phyloP scores from a whole-genome alignment of 2,888 invertebrate species.

The Leucophora obtusa region DNA sequence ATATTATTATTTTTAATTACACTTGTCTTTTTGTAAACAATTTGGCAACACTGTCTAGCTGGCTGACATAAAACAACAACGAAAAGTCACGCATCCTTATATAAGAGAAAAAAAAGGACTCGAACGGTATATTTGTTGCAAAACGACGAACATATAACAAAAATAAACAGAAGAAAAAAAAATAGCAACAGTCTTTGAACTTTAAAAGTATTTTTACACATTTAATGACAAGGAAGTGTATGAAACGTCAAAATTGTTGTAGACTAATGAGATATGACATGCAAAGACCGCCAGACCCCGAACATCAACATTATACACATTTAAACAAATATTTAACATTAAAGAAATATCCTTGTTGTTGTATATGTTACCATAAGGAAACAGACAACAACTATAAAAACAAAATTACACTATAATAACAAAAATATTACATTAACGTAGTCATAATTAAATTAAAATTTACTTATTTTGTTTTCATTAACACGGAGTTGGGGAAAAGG shows the following conservation, averaged over 20 bases:
- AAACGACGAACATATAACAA: constrained; percentile 13
- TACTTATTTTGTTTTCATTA: constrained; percentile 47
- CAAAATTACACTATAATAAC: constrained; percentile 30
- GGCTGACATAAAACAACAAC: not conserved
- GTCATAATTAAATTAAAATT: constrained; percentile 64
- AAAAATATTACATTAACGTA: constrained; percentile 42
- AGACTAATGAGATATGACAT: constrained; percentile 58
- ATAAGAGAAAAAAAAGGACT: not conserved
- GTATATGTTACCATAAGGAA: constrained; percentile 1
- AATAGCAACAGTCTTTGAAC: constrained; percentile 31
- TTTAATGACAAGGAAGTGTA: constrained; percentile 42
- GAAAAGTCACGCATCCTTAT: not conserved
- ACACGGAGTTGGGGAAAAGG: not conserved
- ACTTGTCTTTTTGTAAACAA: constrained; percentile 28
- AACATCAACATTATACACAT: constrained; percentile 9
- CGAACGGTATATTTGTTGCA: not conserved
- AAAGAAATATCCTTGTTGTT: not conserved
- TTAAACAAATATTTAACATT: constrained; percentile 7
- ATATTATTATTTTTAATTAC: constrained; percentile 46
- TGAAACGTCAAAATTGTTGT: constrained; percentile 45
- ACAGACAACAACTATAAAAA: not conserved
- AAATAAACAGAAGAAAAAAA: not conserved
- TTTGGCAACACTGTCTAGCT: constrained; percentile 20
- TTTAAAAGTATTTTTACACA: constrained; percentile 5
- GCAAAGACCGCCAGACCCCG: constrained; percentile 40